Evolutionary conservation across 2,888 invertebrate species (phyloP), one percentile per base, ranked within the genome.

Genomic region (Drosophila emarginata): DNA sequence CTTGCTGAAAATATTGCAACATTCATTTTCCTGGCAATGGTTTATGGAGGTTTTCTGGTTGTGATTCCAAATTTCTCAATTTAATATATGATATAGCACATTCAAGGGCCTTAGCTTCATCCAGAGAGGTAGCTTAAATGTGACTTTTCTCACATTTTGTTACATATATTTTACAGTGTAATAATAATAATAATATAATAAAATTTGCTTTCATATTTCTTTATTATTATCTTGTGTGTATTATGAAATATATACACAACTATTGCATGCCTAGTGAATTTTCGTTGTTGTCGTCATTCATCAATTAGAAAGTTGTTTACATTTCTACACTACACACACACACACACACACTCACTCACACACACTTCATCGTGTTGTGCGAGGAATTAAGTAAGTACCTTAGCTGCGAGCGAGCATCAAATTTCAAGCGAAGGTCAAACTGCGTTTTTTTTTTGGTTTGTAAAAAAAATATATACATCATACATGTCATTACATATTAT

Each of bases 221-320:
- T 45, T 12, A 4, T 21, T 45, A 45, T 18, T 18, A 23, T 45
- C 21, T 45, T 9, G 11, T 4, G 12, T 45, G 12, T 21, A 45
- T 45, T 45, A 45, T 14, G 21, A 45, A 45, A 45, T 45, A 21
- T 4, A 45, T 12, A 28, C 12, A 52, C 12, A 52, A 26, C 12
- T 54, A 54, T 54, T 36, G 54, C 36, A 54, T 54, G 54, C 26
- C 18, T 36, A 36, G 54, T 54, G 54, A 54, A 36, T 36, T 54
- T 32, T 54, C 36, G 54, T 53, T 36, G 54, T 36, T 18, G 18
- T 54, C 36, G 18, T 54, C 7, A 36, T 54, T 54, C 54, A 54
- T 54, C 54, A 54, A 54, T 54, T 54, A 54, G 54, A 54, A 54
- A 54, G 54, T 54, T 54, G 54, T 54, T 36, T 54, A 54, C 54